phyloP scores from a whole-genome alignment of 2,797 vertebrate species.

The Muraenolepis orangiensis region DNA sequence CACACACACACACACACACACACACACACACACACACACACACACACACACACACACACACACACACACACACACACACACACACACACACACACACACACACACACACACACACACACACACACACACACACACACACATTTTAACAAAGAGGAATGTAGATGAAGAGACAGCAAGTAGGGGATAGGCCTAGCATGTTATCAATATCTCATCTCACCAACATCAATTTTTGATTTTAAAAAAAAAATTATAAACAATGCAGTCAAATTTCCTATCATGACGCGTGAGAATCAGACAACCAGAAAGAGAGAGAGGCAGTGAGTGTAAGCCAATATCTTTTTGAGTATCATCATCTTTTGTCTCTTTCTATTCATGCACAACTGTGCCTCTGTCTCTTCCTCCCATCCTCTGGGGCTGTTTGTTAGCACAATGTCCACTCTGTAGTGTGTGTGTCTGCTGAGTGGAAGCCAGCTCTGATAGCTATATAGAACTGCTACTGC shows the following conservation, averaged over 20 bases:
- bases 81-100: neutral
- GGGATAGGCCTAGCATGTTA: neutral
- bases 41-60: neutral
- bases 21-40: neutral
- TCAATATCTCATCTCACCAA: neutral
- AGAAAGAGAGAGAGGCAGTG: neutral
- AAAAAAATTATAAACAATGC: neutral
- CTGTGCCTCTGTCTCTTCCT: slow-evolving; percentile 24
- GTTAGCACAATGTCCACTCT: slow-evolving; percentile 38
- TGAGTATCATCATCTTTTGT: slow-evolving; percentile 3
- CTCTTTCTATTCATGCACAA: neutral
- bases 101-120: neutral
- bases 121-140: neutral
- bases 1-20: neutral
- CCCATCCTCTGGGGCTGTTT: slow-evolving; percentile 5
- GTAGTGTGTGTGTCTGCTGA: slow-evolving; percentile 23
- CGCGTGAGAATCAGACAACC: slow-evolving; percentile 6
- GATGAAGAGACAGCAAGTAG: neutral
- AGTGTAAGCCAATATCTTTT: slow-evolving; percentile 18
- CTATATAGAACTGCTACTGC: slow-evolving; percentile 38
- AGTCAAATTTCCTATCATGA: neutral
- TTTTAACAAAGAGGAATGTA: neutral
- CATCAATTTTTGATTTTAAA: neutral
- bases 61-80: neutral
- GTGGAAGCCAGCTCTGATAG: slow-evolving; percentile 27